Base-by-base conservation (phyloP, 2,113 vertebrate genomes). In the Panthera uncia region DNA sequence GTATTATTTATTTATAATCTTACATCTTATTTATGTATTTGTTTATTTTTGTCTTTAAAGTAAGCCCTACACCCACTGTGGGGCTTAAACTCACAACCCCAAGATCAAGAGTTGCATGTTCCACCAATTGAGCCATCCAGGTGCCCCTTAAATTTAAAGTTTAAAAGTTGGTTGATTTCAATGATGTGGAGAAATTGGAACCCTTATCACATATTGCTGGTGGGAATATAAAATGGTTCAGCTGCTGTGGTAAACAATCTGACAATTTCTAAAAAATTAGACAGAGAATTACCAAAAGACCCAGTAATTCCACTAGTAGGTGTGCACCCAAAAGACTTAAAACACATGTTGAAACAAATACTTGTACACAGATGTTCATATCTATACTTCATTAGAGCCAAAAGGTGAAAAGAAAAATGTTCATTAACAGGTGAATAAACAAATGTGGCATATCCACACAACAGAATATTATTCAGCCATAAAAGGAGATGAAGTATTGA, bases 151-250 rank as follows among this genome's bases (percentile, higher is more conserved):
- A 57, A 52, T 81, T 80, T 79, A 71, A 90, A 84, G 78, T 92
- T 96, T 96, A 73, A 61, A 94, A 91, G 69, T 78, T 92, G 83
- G 36, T 88, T 73, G 48, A 48, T 95, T 87, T 83, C 48, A 66
- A 89, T 68, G 48, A 69, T 95, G n/a, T 82, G 45, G 79, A 74
- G 36, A 97, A 87, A 89, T 71, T 90, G 16, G 93, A 89, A 90
- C 38, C 36, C 18, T 85, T 89, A 76, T 76, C 41, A 65, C 8
- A 69, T 36, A 84, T 50, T 84, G 83, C 63, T 87, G 25, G 36
- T 94, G 36, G 85, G 33, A 68, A 69, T 92, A 18, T 86, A 55
- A 85, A 92, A 86, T 94, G 71, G 14, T 71, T 94, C 48, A 61
- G 73, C 91, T 19, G 25, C 10, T 65, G 14, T 15, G 25, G 55